phyloP scores from a whole-genome alignment of 2,797 vertebrate species.

The Erpetoichthys calabaricus region DNA sequence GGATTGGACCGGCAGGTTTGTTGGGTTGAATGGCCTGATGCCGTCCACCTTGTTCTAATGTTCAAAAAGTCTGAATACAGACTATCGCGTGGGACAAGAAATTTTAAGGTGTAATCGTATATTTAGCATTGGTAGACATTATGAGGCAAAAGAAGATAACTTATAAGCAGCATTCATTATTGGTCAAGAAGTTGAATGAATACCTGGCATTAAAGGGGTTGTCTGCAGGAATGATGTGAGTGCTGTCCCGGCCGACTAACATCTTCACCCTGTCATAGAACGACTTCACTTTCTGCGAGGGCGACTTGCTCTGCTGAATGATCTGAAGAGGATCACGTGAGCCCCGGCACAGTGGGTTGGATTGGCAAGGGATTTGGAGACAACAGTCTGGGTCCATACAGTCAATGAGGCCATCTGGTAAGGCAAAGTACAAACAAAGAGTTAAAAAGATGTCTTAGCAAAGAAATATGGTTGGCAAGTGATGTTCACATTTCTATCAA shows the following conservation, averaged over 20 bases:
- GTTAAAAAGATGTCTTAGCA: constrained; percentile 6
- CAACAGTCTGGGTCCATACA: constrained; percentile 98
- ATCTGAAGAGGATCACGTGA: constrained; percentile 85
- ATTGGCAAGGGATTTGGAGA: constrained; percentile 81
- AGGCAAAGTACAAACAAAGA: constrained; percentile 13
- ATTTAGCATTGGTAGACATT: too few species aligned
- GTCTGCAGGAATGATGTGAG: constrained; percentile 83
- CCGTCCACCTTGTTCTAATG: too few species aligned
- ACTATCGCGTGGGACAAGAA: too few species aligned
- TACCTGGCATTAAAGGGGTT: constrained; percentile 96
- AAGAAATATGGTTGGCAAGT: too few species aligned
- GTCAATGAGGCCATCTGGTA: constrained; percentile 87
- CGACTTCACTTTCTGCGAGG: constrained; percentile 61
- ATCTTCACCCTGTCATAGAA: constrained; percentile 93
- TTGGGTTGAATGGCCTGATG: too few species aligned
- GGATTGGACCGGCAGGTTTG: too few species aligned
- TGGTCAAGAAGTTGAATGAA: too few species aligned
- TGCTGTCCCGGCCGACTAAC: constrained; percentile 85
- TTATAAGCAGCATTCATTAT: too few species aligned
- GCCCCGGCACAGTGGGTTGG: constrained; percentile 82
- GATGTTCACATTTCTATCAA: too few species aligned
- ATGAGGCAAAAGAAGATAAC: too few species aligned
- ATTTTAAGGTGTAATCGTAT: too few species aligned
- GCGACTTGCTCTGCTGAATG: constrained; percentile 76
- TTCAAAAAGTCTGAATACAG: too few species aligned